Percentiles rank a stretch among this genome's conserved stretches.
Conservation (phyloP, 2,797 vertebrate species). For the Parauchenoglanis punctatus region DNA sequence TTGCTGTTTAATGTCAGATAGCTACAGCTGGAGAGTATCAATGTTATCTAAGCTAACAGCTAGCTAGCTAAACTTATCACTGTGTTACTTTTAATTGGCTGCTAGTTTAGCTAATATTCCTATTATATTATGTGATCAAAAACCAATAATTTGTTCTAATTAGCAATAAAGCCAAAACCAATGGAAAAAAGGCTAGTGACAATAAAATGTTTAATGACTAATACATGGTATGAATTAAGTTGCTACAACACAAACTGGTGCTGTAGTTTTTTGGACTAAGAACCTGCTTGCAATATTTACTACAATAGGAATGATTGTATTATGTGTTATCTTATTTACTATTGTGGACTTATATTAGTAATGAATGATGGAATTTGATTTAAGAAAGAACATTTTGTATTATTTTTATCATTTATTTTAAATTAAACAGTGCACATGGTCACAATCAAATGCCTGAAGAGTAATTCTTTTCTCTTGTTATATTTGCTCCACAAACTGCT, state of each 20-base stretch:
- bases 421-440: background rate
- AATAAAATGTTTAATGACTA: background rate
- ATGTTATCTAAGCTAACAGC: background rate
- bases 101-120: background rate
- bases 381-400: background rate
- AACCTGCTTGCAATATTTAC: background rate
- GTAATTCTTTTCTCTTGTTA: background rate
- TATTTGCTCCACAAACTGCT: background rate
- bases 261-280: background rate
- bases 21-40: background rate
- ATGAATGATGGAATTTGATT: background rate
- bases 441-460: background rate
- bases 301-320: background rate
- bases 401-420: background rate
- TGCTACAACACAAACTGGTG: background rate
- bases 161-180: background rate
- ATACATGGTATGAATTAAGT: background rate
- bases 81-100: background rate
- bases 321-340: background rate
- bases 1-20: background rate
- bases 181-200: background rate
- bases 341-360: background rate
- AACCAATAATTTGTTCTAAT: background rate
- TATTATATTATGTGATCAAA: background rate
- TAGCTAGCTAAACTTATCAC: background rate